Evolutionary conservation across 2,888 invertebrate species (phyloP).

Genomic region (Acrobeloides nanus): DNA sequence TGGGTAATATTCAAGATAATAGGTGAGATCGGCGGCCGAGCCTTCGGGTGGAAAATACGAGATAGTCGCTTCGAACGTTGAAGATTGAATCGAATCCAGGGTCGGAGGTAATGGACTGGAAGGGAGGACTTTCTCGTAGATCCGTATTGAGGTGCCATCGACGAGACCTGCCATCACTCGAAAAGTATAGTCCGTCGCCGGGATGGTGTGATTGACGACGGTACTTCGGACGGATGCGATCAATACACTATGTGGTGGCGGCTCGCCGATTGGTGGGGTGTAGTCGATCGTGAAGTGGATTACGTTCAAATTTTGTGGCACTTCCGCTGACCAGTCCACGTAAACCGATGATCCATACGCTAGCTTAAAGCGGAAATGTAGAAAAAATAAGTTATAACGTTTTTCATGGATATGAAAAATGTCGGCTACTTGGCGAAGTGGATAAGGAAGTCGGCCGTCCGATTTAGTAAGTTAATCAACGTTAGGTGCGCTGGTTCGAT

Average conservation of each 20-base stretch:
- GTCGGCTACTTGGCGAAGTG: no score
- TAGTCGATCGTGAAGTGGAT: slow-evolving; percentile 31
- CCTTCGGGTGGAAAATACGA: slow-evolving; percentile 36
- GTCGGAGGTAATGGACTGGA: slow-evolving; percentile 43
- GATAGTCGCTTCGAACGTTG: slow-evolving; percentile 38
- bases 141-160: slow-evolving; percentile 30
- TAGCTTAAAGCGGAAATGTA: no score
- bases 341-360: slow-evolving; percentile 34
- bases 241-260: slow-evolving; percentile 22
- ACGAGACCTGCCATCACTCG: slow-evolving; percentile 32
- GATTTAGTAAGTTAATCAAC: no score
- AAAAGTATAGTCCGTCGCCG: slow-evolving; percentile 43
- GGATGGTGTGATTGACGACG: slow-evolving; percentile 39
- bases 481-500: no score
- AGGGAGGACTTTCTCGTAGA: slow-evolving; percentile 30
- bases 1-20: slow-evolving; percentile 38
- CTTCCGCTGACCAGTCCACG: slow-evolving; percentile 33
- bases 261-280: slow-evolving; percentile 35
- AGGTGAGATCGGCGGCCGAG: slow-evolving; percentile 9
- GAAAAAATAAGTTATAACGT: no score
- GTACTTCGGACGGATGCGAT: slow-evolving; percentile 11
- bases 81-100: slow-evolving; percentile 38
- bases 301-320: slow-evolving; percentile 15
- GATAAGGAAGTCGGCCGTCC: no score
- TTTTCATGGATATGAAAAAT: no score